Evolutionary conservation across 1,140 invertebrate species (phyloP).

Genomic region (Goniozus legneri): DNA sequence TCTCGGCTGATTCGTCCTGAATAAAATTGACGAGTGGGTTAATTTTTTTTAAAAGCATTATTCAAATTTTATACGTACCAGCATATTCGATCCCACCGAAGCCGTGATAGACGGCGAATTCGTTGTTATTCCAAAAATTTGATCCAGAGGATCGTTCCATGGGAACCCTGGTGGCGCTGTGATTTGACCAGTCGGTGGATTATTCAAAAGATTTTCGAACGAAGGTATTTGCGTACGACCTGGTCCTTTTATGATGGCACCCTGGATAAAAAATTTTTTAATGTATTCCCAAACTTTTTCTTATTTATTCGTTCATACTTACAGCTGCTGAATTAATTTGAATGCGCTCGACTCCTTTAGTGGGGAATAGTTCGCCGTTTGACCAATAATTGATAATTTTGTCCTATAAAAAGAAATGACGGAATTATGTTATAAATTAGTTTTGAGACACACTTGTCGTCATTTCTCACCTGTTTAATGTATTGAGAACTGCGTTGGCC

Average conservation of each 20-base stretch:
- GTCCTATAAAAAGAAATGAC: slow-evolving; percentile 30
- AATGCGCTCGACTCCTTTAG: slow-evolving; percentile 39
- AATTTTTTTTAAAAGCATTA: too few species aligned
- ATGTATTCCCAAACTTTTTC: too few species aligned
- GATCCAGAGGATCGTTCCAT: slow-evolving; percentile 49
- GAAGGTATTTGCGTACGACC: slow-evolving; percentile 19
- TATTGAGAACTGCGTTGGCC: slow-evolving; percentile 46
- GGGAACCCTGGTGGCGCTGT: slow-evolving; percentile 40
- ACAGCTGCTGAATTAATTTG: slow-evolving; percentile 49
- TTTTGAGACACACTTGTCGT: slow-evolving; percentile 19
- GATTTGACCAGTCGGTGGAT: slow-evolving; percentile 20
- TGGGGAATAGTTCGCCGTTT: slow-evolving; percentile 31
- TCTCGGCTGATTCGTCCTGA: slow-evolving; percentile 37
- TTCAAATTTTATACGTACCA: slow-evolving; percentile 29
- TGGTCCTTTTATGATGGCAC: slow-evolving; percentile 15
- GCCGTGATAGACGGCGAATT: slow-evolving; percentile 36
- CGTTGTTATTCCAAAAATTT: slow-evolving; percentile 48
- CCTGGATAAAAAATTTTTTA: slow-evolving; percentile 1
- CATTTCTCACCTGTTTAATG: slow-evolving; percentile 48
- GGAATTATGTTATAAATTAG: slow-evolving; percentile 1
- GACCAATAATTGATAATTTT: slow-evolving; percentile 51
- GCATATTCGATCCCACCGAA: slow-evolving; percentile 43
- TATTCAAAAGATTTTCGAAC: slow-evolving; percentile 32
- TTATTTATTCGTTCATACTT: slow-evolving; percentile 24
- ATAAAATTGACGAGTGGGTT: slow-evolving; percentile 1